Base-by-base conservation (phyloP, 1,140 invertebrate genomes). In the Cydia pomonella region DNA sequence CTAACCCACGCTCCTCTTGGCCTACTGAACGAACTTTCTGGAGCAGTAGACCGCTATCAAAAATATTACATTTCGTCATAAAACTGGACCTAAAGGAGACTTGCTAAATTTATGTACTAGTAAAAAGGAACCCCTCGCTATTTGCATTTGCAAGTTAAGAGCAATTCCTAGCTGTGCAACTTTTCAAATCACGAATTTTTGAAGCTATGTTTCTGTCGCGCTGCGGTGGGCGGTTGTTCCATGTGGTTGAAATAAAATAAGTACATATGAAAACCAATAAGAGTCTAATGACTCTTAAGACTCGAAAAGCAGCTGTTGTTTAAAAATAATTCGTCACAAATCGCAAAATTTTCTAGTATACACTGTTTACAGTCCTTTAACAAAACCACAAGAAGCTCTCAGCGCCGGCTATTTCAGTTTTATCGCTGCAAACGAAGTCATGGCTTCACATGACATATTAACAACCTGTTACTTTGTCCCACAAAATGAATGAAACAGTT, bases 381-480 rank as follows among this genome's bases (percentile, higher is more conserved):
- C 64, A 69, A 33, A 69, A 69, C 64, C 64, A 38, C 64, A 69
- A 66, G 25, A 66, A 69, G 29, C 64, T 12, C 27, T 69, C 64
- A 69, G 12, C 33, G 64, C 64, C 29, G 18, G 33, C 64, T 41
- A 69, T 69, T 69, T 69, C 29, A 33, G 33, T 69, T 69, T 69
- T 69, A 69, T 38, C 29, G 29, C 33, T 33, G 16, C 29, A 69
- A 69, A 69, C 64, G 27, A 38, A 69, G 64, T 69, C 64, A 69
- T 69, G 64, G 64, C 64, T 69, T 41, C 18, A 18, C 16, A 69
- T 59, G 27, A 69, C 64, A 69, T 69, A 41, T 66, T 66, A 38
- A 33, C 64, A 33, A 69, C 29, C 29, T 18, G 64, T 41, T 69
- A 33, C 27, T 18, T 69, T 69, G 33, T 41, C 64, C 10, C 33